Conservation (phyloP, 2,113 vertebrate species). For the Polyodon spathula region DNA sequence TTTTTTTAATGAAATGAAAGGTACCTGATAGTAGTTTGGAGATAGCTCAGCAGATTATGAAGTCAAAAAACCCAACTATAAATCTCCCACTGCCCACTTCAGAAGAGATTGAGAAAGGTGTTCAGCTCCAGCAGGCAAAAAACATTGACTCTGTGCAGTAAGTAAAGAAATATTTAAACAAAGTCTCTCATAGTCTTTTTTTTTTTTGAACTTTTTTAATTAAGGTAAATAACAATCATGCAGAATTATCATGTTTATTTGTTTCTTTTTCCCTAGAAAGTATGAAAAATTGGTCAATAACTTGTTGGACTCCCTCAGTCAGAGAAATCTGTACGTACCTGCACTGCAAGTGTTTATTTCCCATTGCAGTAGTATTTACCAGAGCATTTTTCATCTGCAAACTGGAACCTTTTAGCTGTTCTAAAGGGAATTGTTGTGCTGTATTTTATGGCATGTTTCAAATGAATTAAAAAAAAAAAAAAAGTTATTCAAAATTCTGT, state of each 20-base stretch:
- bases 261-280: conserved; percentile 55
- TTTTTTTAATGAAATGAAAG: conserved; percentile 46
- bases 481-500: no score
- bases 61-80: conserved; percentile 44
- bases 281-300: conserved; percentile 77
- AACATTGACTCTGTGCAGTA: conserved; percentile 74
- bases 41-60: conserved; percentile 65
- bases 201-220: no score
- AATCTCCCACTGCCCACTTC: conserved; percentile 43
- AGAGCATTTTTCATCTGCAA: no score
- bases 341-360: no score
- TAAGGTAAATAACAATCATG: not conserved
- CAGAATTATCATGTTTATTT: conserved; percentile 7
- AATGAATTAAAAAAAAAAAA: no score
- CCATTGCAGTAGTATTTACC: no score
- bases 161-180: conserved; percentile 22
- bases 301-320: conserved; percentile 71
- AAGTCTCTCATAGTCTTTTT: no score
- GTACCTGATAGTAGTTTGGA: conserved; percentile 64
- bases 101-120: conserved; percentile 62
- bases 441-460: no score
- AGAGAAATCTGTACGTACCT: conserved; percentile 84
- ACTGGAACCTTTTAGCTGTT: no score
- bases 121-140: conserved; percentile 65
- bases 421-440: no score